A percentile compares a stretch with the other conserved stretches of the same genome.
These are phyloP conservation scores for Rhipidura dahli DNA, from an alignment of 2,113 vertebrate species.

Conservation along the genomic window DNA sequence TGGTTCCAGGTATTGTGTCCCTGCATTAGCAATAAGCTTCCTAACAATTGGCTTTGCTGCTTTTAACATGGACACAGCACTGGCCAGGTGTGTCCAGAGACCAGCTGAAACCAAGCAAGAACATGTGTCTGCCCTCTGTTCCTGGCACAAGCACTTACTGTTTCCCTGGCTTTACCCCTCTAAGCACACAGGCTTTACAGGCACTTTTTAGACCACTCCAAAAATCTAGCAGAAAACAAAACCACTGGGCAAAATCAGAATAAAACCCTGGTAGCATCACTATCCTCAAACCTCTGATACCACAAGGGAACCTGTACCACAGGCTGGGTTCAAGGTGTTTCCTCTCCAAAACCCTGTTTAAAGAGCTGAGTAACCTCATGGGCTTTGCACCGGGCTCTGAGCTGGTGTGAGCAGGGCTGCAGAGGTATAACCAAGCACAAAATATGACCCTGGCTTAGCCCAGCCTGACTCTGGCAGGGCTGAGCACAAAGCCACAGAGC, in stretches of 20 bases:
- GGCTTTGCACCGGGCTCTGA: neutral
- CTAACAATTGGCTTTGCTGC: neutral
- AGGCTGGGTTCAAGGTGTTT: constrained; percentile 17
- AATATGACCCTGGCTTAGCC: constrained; percentile 10
- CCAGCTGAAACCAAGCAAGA: neutral
- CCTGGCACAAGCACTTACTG: neutral
- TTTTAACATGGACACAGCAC: neutral
- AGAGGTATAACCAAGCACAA: neutral
- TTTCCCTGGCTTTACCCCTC: neutral
- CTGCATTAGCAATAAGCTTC: neutral
- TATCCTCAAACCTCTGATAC: neutral
- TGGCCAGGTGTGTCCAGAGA: neutral
- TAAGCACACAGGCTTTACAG: neutral
- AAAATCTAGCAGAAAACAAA: neutral
- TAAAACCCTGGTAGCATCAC: neutral
- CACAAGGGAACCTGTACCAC: neutral
- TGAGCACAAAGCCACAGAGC: neutral
- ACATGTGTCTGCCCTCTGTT: neutral
- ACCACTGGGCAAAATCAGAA: neutral
- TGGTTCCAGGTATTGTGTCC: neutral
- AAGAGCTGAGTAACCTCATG: constrained; percentile 19
- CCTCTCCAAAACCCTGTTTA: constrained; percentile 6
- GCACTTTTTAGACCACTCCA: neutral
- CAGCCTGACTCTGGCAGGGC: neutral
- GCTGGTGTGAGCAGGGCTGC: neutral